These are phyloP conservation scores for Podabrus alpinus DNA, from an alignment of 2,888 invertebrate species.

Conservation along the genomic window DNA sequence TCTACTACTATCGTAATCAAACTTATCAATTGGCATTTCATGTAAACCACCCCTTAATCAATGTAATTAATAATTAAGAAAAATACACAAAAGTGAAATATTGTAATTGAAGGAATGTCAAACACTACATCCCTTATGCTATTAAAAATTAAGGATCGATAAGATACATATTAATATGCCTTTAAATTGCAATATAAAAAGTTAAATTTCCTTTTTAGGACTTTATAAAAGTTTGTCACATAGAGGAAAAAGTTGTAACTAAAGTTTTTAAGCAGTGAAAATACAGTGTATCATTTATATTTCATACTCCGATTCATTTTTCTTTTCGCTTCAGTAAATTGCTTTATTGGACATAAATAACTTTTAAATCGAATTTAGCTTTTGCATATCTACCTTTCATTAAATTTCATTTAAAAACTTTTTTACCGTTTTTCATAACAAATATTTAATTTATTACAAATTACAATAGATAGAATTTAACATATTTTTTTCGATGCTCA, in stretches of 20 bases:
- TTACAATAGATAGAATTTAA: background rate
- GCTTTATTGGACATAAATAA: constrained; percentile 29
- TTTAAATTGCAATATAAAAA: constrained; percentile 26
- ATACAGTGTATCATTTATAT: constrained; percentile 41
- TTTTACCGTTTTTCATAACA: background rate
- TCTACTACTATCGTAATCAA: too few species aligned
- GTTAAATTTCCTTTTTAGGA: constrained; percentile 32
- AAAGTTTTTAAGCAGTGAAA: constrained; percentile 15
- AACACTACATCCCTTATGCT: background rate
- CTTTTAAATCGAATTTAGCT: constrained; percentile 15
- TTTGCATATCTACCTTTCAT: constrained; percentile 17
- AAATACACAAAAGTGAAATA: background rate
- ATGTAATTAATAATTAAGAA: too few species aligned
- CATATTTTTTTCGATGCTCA: background rate
- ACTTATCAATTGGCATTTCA: too few species aligned
- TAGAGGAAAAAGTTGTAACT: constrained; percentile 34
- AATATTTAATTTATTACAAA: background rate
- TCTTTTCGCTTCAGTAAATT: constrained; percentile 27
- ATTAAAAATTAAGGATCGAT: background rate
- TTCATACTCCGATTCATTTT: constrained; percentile 38
- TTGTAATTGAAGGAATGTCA: background rate
- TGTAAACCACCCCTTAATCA: too few species aligned
- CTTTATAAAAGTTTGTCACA: constrained; percentile 39
- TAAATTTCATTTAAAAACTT: background rate
- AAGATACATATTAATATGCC: background rate